Evolutionary conservation across 1,140 invertebrate species (phyloP).

Genomic region (Drosophila miranda): DNA sequence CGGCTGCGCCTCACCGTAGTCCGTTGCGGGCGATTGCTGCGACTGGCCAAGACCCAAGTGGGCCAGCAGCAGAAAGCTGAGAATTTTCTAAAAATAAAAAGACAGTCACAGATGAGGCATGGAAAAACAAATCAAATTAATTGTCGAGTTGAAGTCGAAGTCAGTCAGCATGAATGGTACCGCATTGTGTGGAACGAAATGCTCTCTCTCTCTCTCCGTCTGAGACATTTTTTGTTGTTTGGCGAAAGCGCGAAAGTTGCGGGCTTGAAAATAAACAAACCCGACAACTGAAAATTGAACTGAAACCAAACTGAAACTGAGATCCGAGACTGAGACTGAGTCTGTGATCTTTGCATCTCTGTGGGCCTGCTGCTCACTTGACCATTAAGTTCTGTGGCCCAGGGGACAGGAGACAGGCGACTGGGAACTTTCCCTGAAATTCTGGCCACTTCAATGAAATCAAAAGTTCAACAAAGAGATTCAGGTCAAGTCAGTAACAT

Average conservation of each 20-base stretch:
- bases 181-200: conserved; percentile 61
- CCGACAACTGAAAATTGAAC: conserved; percentile 14
- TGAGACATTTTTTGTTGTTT: conserved; percentile 44
- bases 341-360: conserved; percentile 65
- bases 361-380: conserved; percentile 44
- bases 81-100: conserved; percentile 72
- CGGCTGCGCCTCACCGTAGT: conserved; percentile 75
- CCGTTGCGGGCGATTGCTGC: conserved; percentile 46
- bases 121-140: conserved; percentile 63
- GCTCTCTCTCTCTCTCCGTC: conserved; percentile 38
- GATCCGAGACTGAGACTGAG: conserved; percentile 5
- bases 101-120: conserved; percentile 26
- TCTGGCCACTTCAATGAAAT: conserved; percentile 65
- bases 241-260: conserved; percentile 79
- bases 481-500: conserved; percentile 49
- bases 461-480: conserved; percentile 63
- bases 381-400: conserved; percentile 37
- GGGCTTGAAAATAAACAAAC: conserved; percentile 69
- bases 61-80: conserved; percentile 73
- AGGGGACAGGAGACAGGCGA: conserved; percentile 28
- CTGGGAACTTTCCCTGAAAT: conserved; percentile 77
- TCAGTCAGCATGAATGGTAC: conserved; percentile 49
- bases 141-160: conserved; percentile 30
- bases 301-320: conserved; percentile 18
- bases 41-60: conserved; percentile 37